Percentiles rank a stretch among this genome's conserved stretches.
Conservation (phyloP, 2,113 vertebrate species). For the Corythornis vintsioides region DNA sequence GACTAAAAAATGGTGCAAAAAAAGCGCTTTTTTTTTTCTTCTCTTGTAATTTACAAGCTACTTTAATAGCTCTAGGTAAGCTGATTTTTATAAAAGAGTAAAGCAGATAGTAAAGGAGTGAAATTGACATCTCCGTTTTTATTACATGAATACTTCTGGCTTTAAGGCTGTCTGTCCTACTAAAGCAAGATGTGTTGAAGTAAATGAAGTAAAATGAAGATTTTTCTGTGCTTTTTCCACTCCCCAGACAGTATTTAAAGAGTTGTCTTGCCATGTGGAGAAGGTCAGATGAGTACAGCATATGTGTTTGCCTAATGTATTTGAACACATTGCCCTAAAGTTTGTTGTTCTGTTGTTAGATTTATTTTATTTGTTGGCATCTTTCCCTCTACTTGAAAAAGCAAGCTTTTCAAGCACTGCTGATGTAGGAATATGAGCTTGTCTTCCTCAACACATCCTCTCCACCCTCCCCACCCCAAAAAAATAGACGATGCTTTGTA, state of each 20-base stretch:
- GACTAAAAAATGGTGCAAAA: not conserved
- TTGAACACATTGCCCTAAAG: not conserved
- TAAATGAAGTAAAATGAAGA: not conserved
- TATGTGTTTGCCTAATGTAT: not conserved
- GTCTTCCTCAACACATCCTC: not conserved
- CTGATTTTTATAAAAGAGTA: not conserved
- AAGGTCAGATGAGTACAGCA: conserved; percentile 14
- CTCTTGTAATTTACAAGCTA: not conserved
- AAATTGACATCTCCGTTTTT: not conserved
- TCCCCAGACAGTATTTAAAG: not conserved
- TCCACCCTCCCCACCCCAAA: not conserved
- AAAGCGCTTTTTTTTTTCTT: not conserved
- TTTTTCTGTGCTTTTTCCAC: not conserved
- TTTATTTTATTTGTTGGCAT: not conserved
- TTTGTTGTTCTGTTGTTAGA: not conserved
- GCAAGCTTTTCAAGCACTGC: not conserved
- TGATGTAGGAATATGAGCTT: not conserved
- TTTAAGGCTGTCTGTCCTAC: not conserved
- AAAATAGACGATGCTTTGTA: not conserved
- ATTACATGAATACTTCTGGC: not conserved
- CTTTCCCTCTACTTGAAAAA: not conserved
- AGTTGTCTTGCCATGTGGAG: conserved; percentile 20
- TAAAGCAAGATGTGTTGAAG: not conserved
- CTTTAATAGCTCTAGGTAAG: not conserved
- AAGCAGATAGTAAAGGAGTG: not conserved